Evolutionary conservation across 1,140 invertebrate species (phyloP), one percentile per base, ranked within the genome.

Genomic region (Eumeta japonica): DNA sequence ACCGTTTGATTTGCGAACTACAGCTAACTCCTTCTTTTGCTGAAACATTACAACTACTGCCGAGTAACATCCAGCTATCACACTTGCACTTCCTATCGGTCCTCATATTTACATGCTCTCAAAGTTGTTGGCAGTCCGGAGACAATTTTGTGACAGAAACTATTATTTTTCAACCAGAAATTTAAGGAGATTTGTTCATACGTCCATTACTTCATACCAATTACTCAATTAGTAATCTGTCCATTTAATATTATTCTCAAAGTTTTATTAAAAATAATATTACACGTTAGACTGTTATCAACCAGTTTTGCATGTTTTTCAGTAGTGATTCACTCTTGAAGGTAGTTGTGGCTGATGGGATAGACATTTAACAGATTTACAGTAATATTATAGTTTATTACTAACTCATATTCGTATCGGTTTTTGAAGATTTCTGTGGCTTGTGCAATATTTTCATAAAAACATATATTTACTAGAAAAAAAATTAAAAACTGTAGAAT

Each of bases 1-100:
- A 81, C 3, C 80, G 83, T 33, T 77, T 86, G 45, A 79, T 80
- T 2, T 92, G 89, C 60, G 90, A 94, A 64, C 58, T 92, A 3
- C 90, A 94, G 75, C 63, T 94, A 29, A 66, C 92, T 28, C 87
- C 90, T 2, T 85, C 85, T 9, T 74, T 92, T 3, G 84, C 92
- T 35, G 82, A 85, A 18, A 83, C 84, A 37, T 64, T 93, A 7
- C 73, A 71, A 39, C 60, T 89, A 11, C 57, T 70, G 12, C 75
- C 67, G 3, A 71, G 55, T 15, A 80, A 82, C 39, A 52, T 52
- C 13, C 72, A 80, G 3, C 75, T 71, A 4, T 47, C 63, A 10
- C 64, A 74, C 37, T 38, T 91, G 17, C 90, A 94, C 64, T 92
- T 87, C 64, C 87, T 90, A 5, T 90, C 87, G 16, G 83, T 90